Percentiles rank a stretch among this genome's conserved stretches.
Evolutionary conservation across 1,140 invertebrate genomes (phyloP).

Genomic region (Drosophila orosa): DNA sequence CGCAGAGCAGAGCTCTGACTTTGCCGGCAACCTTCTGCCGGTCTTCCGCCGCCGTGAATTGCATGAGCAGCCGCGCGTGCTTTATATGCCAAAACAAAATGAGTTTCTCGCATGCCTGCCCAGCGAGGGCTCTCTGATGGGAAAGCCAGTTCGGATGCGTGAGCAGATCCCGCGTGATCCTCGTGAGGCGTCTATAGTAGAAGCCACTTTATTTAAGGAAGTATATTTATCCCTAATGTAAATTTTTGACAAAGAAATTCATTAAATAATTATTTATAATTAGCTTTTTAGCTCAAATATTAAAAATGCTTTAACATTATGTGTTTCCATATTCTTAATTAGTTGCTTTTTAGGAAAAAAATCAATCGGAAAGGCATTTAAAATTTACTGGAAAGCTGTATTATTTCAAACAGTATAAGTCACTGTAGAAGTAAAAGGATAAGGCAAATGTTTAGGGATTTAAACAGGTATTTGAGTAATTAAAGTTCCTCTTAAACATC

Average conservation of each 20-base stretch:
- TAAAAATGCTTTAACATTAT: not conserved
- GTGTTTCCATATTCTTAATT: not conserved
- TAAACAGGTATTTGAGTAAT: too few species aligned
- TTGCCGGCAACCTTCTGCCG: slow-evolving; percentile 10
- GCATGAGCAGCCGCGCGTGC: slow-evolving; percentile 74
- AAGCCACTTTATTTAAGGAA: too few species aligned
- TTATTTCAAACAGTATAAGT: too few species aligned
- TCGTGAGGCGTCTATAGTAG: slow-evolving; percentile 2
- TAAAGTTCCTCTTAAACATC: too few species aligned
- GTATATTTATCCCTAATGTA: too few species aligned
- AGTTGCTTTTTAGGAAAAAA: not conserved
- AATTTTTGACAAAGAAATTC: not conserved
- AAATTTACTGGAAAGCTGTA: too few species aligned
- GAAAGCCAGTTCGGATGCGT: slow-evolving; percentile 15
- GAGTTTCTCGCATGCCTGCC: slow-evolving; percentile 77
- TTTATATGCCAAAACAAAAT: slow-evolving; percentile 74
- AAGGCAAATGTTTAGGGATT: too few species aligned
- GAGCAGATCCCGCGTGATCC: slow-evolving; percentile 12
- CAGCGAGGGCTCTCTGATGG: slow-evolving; percentile 10
- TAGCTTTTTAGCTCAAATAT: not conserved
- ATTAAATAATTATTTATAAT: rapidly evolving
- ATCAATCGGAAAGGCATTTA: too few species aligned
- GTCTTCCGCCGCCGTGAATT: slow-evolving; percentile 11
- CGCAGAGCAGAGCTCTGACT: slow-evolving; percentile 37
- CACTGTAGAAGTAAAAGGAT: too few species aligned